Conservation (phyloP, 2,888 invertebrate genomes). For the Malthinus seriepunctatus region DNA sequence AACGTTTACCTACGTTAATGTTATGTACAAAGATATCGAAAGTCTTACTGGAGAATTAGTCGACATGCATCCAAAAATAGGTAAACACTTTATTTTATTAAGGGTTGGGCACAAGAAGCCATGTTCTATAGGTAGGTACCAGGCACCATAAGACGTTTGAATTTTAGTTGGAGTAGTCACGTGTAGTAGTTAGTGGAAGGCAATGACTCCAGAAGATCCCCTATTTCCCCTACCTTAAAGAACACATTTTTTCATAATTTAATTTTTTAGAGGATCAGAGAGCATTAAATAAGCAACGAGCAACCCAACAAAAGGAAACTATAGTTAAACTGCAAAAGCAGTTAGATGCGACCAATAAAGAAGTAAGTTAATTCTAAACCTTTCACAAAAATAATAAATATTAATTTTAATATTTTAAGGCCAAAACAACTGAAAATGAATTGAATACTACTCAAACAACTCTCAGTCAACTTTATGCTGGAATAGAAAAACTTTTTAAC, state of each 20-base stretch:
- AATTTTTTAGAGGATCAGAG: slow-evolving; percentile 60
- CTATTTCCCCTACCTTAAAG: too few species aligned
- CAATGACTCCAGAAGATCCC: too few species aligned
- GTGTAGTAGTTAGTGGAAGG: too few species aligned
- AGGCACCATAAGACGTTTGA: too few species aligned
- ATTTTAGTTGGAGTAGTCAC: too few species aligned
- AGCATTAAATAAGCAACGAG: slow-evolving; percentile 60
- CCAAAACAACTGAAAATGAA: slow-evolving; percentile 47
- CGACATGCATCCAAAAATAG: slow-evolving; percentile 54
- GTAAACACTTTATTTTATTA: too few species aligned
- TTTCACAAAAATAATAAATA: too few species aligned
- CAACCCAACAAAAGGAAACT: slow-evolving; percentile 63
- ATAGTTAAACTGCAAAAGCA: slow-evolving; percentile 59
- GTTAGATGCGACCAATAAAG: slow-evolving; percentile 57
- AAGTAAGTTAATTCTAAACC: slow-evolving; percentile 47
- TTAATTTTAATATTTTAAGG: slow-evolving; percentile 25
- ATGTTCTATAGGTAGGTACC: too few species aligned
- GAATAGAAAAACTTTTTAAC: slow-evolving; percentile 60
- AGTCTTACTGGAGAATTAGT: slow-evolving; percentile 70
- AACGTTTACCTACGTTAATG: slow-evolving; percentile 87
- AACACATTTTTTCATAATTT: background rate
- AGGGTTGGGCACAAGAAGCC: too few species aligned
- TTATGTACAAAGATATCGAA: slow-evolving; percentile 83
- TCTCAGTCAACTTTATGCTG: slow-evolving; percentile 50
- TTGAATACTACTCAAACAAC: slow-evolving; percentile 41